phyloP scores from a whole-genome alignment of 1,140 invertebrate genomes.

The Antheraea mylitta region DNA sequence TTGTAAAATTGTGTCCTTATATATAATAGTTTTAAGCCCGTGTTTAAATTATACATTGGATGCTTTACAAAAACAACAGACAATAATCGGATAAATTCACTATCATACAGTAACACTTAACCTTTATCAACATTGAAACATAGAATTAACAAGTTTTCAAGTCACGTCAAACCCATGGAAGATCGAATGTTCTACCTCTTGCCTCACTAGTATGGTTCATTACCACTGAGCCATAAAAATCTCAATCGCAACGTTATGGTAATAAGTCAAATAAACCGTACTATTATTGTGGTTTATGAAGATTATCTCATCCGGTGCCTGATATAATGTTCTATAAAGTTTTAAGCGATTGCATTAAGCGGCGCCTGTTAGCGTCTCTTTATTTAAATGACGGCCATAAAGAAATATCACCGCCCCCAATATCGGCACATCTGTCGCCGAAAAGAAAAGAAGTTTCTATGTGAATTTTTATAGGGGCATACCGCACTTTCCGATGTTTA shows the following conservation, averaged over 20 bases:
- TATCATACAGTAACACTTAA: too few species aligned
- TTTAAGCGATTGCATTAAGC: conserved; percentile 46
- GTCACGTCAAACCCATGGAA: too few species aligned
- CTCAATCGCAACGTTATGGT: background rate
- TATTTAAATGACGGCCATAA: conserved; percentile 74
- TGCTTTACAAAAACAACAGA: too few species aligned
- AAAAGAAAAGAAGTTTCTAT: conserved; percentile 67
- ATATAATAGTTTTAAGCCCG: too few species aligned
- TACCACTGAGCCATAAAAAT: too few species aligned
- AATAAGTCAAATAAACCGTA: background rate
- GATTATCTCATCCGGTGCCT: conserved; percentile 3
- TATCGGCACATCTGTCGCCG: conserved; percentile 70
- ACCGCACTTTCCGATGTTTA: conserved; percentile 60
- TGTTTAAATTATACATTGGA: too few species aligned
- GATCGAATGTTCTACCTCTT: too few species aligned
- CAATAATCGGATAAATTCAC: too few species aligned
- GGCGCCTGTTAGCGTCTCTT: conserved; percentile 59
- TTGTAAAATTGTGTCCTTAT: too few species aligned
- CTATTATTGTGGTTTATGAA: conserved; percentile 4
- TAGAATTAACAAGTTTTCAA: too few species aligned
- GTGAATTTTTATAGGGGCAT: conserved; percentile 60
- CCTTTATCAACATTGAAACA: too few species aligned
- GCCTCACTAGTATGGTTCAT: too few species aligned
- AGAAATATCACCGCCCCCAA: conserved; percentile 65
- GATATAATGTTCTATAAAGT: conserved; percentile 46